Base-by-base conservation (phyloP, 2,888 invertebrate genomes). In the Sturmia bella region DNA sequence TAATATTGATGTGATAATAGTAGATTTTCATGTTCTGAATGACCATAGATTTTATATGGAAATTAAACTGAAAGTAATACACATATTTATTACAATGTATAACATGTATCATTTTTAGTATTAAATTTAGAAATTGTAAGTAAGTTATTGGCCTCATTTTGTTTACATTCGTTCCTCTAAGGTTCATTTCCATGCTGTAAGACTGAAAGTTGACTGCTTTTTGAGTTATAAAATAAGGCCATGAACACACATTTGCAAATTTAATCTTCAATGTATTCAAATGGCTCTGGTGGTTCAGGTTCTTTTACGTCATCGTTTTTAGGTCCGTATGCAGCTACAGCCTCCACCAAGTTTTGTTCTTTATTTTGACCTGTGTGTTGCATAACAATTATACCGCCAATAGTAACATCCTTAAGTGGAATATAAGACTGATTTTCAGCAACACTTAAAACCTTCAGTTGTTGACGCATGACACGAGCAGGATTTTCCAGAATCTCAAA, bases 261-360 rank as follows among this genome's bases (percentile, higher is more conserved):
- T 87, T 90, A 90, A 86, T 96, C 96, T 91, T 99, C 98, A 86
- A 94, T 94, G 92, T 96, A 99, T 92, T 98, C 98, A 90, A 99
- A 99, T 84, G 99, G 98, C 92, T 98, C 98, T 88, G 99, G 99
- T 52, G 98, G 97, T 87, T 98, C 98, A 0, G 99, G 98, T 91
- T 99, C 99, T 88, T 97, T 97, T 87, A 97, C 98, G 87, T 99
- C 99, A 84, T 98, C 98, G 17, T 95, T 94, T 89, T 96, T 96
- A 2, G 96, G 97, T 0, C 97, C 97, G 87, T 96, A 96, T 0
- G 97, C 97, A 89, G 96, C 96, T 13, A 98, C 97, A 6, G 97
- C 96, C 89, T 98, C 98, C 1, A 99, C 98, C 57, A 98, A 93
- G 78, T 95, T 94, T 89, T 98, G 97, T n/a, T 91, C 90, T 72